Percentiles rank a stretch among this genome's conserved stretches.
phyloP scores from a whole-genome alignment of 1,140 invertebrate genomes.

The Archegozetes longisetosus region DNA sequence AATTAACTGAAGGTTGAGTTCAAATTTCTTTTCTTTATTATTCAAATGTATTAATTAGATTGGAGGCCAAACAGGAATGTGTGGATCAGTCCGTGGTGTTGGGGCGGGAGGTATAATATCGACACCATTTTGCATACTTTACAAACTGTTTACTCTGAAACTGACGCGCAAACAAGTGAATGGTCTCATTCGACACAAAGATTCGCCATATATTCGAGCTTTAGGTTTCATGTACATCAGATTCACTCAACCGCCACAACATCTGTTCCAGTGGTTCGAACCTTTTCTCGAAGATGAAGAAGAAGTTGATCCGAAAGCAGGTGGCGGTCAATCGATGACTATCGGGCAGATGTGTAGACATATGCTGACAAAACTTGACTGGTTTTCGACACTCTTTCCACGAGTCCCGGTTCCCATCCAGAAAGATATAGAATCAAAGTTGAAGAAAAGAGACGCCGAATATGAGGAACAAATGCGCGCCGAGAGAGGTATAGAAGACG shows the following conservation, averaged over 20 bases:
- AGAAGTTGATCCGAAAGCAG: constrained; percentile 92
- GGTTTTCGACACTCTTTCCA: constrained; percentile 96
- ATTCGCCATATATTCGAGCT: constrained; percentile 93
- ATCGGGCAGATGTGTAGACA: constrained; percentile 86
- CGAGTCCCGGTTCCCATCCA: constrained; percentile 98
- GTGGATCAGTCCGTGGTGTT: constrained; percentile 92
- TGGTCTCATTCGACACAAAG: constrained; percentile 80
- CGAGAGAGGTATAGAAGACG: neutral
- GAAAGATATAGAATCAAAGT: constrained; percentile 52
- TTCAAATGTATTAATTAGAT: too few species aligned
- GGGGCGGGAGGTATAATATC: constrained; percentile 97
- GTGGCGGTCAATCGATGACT: constrained; percentile 80
- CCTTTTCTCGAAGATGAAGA: constrained; percentile 90
- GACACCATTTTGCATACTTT: constrained; percentile 93
- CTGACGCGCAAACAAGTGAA: constrained; percentile 93
- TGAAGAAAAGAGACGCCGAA: constrained; percentile 34
- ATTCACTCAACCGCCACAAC: constrained; percentile 87
- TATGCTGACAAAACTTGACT: constrained; percentile 88
- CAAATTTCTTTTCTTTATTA: too few species aligned
- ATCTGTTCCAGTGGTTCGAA: constrained; percentile 93
- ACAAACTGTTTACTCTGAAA: constrained; percentile 91
- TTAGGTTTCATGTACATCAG: constrained; percentile 90
- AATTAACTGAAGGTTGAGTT: too few species aligned
- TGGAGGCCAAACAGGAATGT: constrained; percentile 76
- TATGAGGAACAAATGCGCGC: neutral